Conservation (phyloP, 2,888 invertebrate genomes). For the Heliconius ismenius region DNA sequence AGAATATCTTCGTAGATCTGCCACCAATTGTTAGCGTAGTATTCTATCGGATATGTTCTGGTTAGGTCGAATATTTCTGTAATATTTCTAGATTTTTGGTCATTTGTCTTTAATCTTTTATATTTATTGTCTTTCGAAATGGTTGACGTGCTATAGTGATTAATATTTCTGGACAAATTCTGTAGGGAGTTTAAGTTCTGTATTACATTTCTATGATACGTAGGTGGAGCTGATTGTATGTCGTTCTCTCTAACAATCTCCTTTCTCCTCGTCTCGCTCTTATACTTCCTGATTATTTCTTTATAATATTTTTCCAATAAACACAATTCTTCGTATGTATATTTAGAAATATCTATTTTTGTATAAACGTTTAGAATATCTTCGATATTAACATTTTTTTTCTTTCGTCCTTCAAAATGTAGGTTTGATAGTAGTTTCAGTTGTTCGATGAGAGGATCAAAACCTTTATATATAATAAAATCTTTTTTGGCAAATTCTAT, state of each 20-base stretch:
- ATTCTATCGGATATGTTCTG: conserved; percentile 69
- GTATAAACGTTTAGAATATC: conserved; percentile 72
- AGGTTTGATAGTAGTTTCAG: conserved; percentile 68
- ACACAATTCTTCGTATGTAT: conserved; percentile 75
- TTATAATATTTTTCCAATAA: conserved; percentile 74
- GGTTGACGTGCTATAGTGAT: conserved; percentile 53
- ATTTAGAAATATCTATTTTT: conserved; percentile 69
- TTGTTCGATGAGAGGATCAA: conserved; percentile 75
- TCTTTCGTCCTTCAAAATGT: conserved; percentile 63
- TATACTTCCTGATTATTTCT: conserved; percentile 72
- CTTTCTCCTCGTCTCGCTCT: conserved; percentile 56
- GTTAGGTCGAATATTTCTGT: conserved; percentile 71
- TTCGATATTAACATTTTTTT: conserved; percentile 63
- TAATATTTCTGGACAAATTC: conserved; percentile 56
- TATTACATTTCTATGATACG: conserved; percentile 60
- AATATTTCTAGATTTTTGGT: conserved; percentile 54
- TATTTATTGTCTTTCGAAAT: conserved; percentile 54
- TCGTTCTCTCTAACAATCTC: conserved; percentile 58
- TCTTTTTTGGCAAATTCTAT: conserved; percentile 77
- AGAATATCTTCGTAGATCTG: conserved; percentile 73
- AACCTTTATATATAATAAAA: conserved; percentile 72
- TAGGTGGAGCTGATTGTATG: conserved; percentile 51
- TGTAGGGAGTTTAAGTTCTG: conserved; percentile 59
- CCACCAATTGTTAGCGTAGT: conserved; percentile 81
- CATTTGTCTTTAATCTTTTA: conserved; percentile 52